These are phyloP conservation scores for Aratinga solstitialis DNA, from an alignment of 2,797 vertebrate genomes.

Conservation along the genomic window DNA sequence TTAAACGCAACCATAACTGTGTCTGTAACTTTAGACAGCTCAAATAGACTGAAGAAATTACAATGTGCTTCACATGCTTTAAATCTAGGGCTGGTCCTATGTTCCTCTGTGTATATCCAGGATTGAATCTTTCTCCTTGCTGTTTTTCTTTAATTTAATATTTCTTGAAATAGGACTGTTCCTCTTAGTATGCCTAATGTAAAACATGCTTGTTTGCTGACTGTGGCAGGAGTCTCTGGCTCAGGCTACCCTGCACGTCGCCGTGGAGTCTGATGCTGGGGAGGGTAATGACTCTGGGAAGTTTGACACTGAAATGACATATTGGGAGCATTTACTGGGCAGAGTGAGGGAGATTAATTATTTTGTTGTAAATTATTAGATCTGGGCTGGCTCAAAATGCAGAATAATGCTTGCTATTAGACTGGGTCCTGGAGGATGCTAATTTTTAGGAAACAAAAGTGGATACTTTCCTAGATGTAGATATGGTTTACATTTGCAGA, in stretches of 20 bases:
- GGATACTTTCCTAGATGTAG: slow-evolving; percentile 8
- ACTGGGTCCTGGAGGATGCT: not conserved
- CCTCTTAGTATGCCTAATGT: slow-evolving; percentile 41
- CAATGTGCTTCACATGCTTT: slow-evolving; percentile 6
- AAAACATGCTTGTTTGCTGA: slow-evolving; percentile 40
- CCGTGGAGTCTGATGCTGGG: slow-evolving; percentile 41
- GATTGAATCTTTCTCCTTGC: not conserved
- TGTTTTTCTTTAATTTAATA: slow-evolving; percentile 45
- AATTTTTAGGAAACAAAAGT: slow-evolving; percentile 35
- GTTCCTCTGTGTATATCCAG: not conserved
- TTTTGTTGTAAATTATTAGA: not conserved
- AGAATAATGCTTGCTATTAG: not conserved
- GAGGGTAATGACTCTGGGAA: slow-evolving; percentile 17
- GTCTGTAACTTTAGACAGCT: not conserved
- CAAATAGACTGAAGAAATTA: not conserved
- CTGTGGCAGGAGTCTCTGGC: slow-evolving; percentile 55
- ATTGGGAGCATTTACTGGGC: not conserved
- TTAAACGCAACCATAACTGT: not conserved
- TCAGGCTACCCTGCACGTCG: slow-evolving; percentile 43
- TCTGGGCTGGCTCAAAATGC: not conserved
- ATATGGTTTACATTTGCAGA: not conserved
- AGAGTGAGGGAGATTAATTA: not conserved
- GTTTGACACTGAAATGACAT: slow-evolving; percentile 20
- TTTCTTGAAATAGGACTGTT: slow-evolving; percentile 7
- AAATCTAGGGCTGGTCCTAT: not conserved